phyloP scores from a whole-genome alignment of 2,888 invertebrate species.

The Margaritifera margaritifera region DNA sequence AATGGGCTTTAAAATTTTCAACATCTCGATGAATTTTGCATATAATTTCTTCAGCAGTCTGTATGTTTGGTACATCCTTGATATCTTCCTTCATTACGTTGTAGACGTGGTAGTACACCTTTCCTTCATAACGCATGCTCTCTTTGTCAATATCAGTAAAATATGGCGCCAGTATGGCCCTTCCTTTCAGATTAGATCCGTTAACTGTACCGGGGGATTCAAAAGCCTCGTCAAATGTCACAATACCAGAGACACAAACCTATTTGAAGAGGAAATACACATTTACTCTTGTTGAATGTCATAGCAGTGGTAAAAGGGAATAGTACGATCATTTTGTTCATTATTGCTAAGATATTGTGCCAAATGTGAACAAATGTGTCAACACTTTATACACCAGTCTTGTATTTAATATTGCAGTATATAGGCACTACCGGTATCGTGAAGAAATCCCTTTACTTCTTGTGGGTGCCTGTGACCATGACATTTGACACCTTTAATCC shows the following conservation, averaged over 20 bases:
- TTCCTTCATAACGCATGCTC: not conserved
- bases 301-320: too few species aligned
- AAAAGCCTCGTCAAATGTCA: not conserved
- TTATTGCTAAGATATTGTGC: too few species aligned
- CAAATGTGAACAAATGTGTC: too few species aligned
- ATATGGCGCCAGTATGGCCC: constrained; percentile 5
- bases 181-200: not conserved
- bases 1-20: constrained; percentile 3
- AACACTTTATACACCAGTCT: too few species aligned
- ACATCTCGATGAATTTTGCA: not conserved
- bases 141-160: constrained; percentile 5
- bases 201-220: not conserved
- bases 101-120: constrained; percentile 2
- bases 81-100: not conserved
- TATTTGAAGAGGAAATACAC: not conserved
- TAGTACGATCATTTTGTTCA: too few species aligned
- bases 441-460: too few species aligned
- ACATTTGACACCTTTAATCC: too few species aligned
- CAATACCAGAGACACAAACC: constrained; percentile 9
- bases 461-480: too few species aligned
- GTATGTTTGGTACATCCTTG: not conserved
- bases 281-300: not conserved
- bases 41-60: constrained; percentile 1
- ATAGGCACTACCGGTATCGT: too few species aligned
- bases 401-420: too few species aligned